Evolutionary conservation across 2,797 vertebrate species (phyloP).

Genomic region (Tympanoctomys barrerae): DNA sequence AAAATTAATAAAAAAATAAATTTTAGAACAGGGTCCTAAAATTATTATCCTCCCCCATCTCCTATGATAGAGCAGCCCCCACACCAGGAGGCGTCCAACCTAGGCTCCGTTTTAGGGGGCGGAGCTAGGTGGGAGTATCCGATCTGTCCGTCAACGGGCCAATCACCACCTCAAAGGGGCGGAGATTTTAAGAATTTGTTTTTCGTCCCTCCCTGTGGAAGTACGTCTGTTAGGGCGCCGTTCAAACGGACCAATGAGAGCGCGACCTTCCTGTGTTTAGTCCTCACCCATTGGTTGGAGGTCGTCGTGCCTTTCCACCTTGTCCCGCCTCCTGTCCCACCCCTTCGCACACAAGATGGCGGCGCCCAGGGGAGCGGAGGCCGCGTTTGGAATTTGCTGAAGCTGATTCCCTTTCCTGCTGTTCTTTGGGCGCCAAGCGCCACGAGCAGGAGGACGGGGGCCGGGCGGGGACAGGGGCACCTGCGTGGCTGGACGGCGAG

Average conservation of each 20-base stretch:
- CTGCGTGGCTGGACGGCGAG: slow-evolving; percentile 64
- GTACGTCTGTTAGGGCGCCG: slow-evolving; percentile 62
- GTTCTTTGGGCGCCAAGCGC: background rate
- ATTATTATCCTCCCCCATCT: no score
- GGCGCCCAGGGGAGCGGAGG: slow-evolving; percentile 79
- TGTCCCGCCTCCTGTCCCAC: background rate
- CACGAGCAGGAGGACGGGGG: slow-evolving; percentile 69
- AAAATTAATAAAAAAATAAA: background rate
- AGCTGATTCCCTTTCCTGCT: background rate
- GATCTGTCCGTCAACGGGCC: background rate
- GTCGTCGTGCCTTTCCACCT: background rate
- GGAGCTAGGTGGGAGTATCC: background rate
- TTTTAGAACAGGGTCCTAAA: background rate
- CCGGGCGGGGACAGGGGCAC: slow-evolving; percentile 78
- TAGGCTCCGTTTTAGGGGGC: background rate
- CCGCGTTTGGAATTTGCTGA: slow-evolving; percentile 1
- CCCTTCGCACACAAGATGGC: slow-evolving; percentile 83
- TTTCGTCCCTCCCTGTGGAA: background rate
- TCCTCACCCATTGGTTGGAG: slow-evolving; percentile 75
- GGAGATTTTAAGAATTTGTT: background rate
- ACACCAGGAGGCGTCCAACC: rapidly evolving
- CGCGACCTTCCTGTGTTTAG: rapidly evolving
- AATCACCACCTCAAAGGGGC: slow-evolving; percentile 40
- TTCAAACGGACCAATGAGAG: slow-evolving; percentile 85
- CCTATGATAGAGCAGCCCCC: background rate